Conservation (phyloP, 2,797 vertebrate species). For the Muscicapa comitata region DNA sequence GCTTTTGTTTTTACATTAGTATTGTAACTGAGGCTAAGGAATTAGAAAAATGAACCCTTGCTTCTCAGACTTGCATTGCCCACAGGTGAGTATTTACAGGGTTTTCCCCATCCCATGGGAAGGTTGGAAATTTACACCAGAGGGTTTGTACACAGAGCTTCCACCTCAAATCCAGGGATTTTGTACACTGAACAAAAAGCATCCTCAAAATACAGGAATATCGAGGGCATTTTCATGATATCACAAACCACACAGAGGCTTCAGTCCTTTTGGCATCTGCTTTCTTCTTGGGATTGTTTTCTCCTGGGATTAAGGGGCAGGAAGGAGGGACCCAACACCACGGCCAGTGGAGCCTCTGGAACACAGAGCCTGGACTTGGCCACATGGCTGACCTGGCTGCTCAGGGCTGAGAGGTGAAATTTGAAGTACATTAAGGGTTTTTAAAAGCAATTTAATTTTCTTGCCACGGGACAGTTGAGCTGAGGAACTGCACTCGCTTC, state of each 20-base stretch:
- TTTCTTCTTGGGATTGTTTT: rapidly evolving
- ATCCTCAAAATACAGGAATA: rapidly evolving
- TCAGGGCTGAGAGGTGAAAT: background rate
- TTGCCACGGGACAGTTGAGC: background rate
- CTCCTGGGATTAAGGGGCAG: rapidly evolving
- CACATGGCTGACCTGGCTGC: background rate
- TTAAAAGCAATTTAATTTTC: background rate
- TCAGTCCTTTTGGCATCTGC: rapidly evolving
- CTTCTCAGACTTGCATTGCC: background rate
- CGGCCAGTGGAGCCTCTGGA: background rate
- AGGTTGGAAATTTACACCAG: background rate
- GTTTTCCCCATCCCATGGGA: background rate
- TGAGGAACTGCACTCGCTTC: rapidly evolving
- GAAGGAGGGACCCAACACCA: background rate
- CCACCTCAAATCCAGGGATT: background rate
- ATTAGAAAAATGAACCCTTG: background rate
- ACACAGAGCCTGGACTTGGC: rapidly evolving
- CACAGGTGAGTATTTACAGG: slow-evolving; percentile 30
- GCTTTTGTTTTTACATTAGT: slow-evolving; percentile 19
- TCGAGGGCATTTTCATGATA: rapidly evolving
- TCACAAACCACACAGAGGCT: rapidly evolving
- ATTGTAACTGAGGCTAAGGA: background rate
- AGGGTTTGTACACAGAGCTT: background rate
- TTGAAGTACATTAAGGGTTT: background rate
- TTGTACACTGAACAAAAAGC: background rate